Base-by-base conservation (phyloP, 1,140 invertebrate species). In the Bactericera cockerelli region DNA sequence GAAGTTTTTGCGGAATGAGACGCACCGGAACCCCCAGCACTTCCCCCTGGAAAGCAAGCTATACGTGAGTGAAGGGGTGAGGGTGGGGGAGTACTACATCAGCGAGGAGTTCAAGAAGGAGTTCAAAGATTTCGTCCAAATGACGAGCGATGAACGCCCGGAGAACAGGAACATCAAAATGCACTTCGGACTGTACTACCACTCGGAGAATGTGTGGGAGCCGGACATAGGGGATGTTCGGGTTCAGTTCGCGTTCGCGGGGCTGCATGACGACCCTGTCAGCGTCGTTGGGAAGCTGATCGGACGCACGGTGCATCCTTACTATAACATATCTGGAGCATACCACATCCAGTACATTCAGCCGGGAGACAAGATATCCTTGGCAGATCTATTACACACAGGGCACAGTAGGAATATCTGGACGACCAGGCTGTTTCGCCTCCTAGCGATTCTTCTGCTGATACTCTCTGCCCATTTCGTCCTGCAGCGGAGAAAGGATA, bases 141-240 rank as follows among this genome's bases (percentile, higher is more conserved):
- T 92, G 55, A 89, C 87, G 38, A 86, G 86, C 26, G 87, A 90
- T 67, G 84, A 88, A 60, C 74, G 87, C 63, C 88, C 88, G 1
- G 86, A 89, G 57, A 76, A 82, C 42, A 76, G 70, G 65, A 83
- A 87, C 64, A 86, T 90, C 1, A 91, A 90, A 72, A 76, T 92
- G 64, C 88, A 92, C 68, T 80, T 86, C 54, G 87, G 87, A 2
- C 77, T 89, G 36, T 92, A 90, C 69, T 91, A 89, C 68, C 86
- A 89, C 63, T 82, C 83, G 11, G 74, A 79, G 49, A 86, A 90
- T 74, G 80, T 90, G n/a, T 82, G 86, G 73, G 80, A 88, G 69
- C 86, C 88, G 56, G 77, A 87, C 63, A 79, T 90, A 19, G 88
- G 89, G 24, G 89, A 92, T 69, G 75, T 89, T 53, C 73, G 89